phyloP scores from a whole-genome alignment of 2,888 invertebrate species.

The Caenorhabditis imperialis region DNA sequence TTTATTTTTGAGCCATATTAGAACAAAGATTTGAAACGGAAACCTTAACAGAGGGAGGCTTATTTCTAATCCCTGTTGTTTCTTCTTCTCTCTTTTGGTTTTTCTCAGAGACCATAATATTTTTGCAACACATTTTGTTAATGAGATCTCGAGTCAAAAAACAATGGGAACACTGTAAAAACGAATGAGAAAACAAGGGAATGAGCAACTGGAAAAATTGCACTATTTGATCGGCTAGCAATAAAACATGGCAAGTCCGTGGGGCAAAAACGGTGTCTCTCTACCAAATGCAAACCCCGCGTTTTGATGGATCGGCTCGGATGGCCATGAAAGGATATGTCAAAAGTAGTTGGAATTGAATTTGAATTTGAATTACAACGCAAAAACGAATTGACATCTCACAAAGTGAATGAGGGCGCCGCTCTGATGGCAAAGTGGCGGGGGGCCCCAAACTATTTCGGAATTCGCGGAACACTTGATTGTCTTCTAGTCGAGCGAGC shows the following conservation, averaged over 20 bases:
- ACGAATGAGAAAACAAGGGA: slow-evolving; percentile 1
- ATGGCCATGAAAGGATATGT: slow-evolving; percentile 47
- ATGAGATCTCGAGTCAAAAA: neutral
- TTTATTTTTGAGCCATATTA: slow-evolving; percentile 25
- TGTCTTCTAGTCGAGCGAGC: slow-evolving; percentile 36
- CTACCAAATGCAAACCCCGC: slow-evolving; percentile 35
- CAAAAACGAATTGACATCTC: slow-evolving; percentile 47
- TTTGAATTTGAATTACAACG: slow-evolving; percentile 41
- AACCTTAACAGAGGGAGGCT: slow-evolving; percentile 42
- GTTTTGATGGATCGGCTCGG: slow-evolving; percentile 45
- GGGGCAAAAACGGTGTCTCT: slow-evolving; percentile 42
- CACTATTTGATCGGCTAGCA: slow-evolving; percentile 33
- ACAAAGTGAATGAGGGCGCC: too few relatives aligned
- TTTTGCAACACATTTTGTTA: too few relatives aligned
- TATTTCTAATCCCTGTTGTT: slow-evolving; percentile 40
- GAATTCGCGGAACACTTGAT: slow-evolving; percentile 36
- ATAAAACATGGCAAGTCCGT: too few relatives aligned
- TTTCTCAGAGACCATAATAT: too few relatives aligned
- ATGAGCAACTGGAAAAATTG: slow-evolving; percentile 13
- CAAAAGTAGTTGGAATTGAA: too few relatives aligned
- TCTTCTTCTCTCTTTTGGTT: neutral
- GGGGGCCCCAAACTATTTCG: slow-evolving; percentile 24
- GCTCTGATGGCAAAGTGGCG: too few relatives aligned
- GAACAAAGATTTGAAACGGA: slow-evolving; percentile 37
- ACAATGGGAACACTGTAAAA: neutral